phyloP scores from a whole-genome alignment of 2,888 invertebrate genomes.

The Apeira syringaria region DNA sequence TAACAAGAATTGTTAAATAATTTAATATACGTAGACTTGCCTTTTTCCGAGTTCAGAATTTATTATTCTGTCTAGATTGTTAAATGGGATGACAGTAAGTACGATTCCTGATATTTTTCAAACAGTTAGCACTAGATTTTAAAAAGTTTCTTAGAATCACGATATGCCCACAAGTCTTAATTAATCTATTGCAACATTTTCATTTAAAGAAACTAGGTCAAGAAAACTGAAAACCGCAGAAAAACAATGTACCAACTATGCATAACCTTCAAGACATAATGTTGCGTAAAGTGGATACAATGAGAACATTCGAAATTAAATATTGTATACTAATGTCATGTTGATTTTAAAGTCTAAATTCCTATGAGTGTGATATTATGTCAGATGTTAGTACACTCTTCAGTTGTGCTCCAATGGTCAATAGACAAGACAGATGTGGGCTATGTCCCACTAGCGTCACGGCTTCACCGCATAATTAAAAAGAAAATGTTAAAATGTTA shows the following conservation, averaged over 20 bases:
- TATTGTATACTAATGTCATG: slow-evolving; percentile 19
- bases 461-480: slow-evolving; percentile 51
- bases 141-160: slow-evolving; percentile 39
- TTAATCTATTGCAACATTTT: slow-evolving; percentile 68
- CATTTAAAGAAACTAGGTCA: slow-evolving; percentile 73
- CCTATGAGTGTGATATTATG: slow-evolving; percentile 37
- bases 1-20: no score
- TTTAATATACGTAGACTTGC: no score
- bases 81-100: background rate
- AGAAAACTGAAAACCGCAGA: slow-evolving; percentile 70
- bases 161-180: slow-evolving; percentile 48
- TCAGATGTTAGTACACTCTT: slow-evolving; percentile 28
- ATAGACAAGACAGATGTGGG: slow-evolving; percentile 65
- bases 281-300: slow-evolving; percentile 41
- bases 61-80: no score
- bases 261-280: slow-evolving; percentile 57
- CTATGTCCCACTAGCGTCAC: slow-evolving; percentile 46
- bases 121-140: slow-evolving; percentile 5
- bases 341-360: slow-evolving; percentile 43
- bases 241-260: slow-evolving; percentile 40
- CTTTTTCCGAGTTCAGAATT: no score
- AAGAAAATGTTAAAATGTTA: slow-evolving; percentile 34
- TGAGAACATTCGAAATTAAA: slow-evolving; percentile 30
- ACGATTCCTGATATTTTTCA: slow-evolving; percentile 16
- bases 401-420: slow-evolving; percentile 32